Percentiles rank a stretch among this genome's conserved stretches.
phyloP scores from a whole-genome alignment of 2,113 vertebrate species.

The Gymnocephalus cernua region DNA sequence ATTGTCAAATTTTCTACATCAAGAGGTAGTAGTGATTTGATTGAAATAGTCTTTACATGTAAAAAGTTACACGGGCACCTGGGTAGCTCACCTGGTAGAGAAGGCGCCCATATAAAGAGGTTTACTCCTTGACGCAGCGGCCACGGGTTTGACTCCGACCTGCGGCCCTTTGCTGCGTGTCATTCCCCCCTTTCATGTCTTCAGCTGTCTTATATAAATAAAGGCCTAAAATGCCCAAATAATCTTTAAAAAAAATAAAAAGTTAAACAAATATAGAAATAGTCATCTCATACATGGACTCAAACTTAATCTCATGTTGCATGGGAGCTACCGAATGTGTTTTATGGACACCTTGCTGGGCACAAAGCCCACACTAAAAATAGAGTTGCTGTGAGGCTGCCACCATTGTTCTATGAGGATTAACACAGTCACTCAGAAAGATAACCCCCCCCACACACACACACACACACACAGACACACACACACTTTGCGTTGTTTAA shows the following conservation, averaged over 20 bases:
- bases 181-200: too few species aligned
- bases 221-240: too few species aligned
- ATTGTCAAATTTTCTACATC: neutral
- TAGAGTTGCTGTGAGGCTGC: neutral
- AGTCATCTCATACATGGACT: neutral
- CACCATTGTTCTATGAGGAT: slow-evolving; percentile 27
- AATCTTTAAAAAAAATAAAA: too few species aligned
- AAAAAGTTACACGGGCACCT: too few species aligned
- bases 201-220: too few species aligned
- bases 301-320: neutral
- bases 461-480: slow-evolving; percentile 14
- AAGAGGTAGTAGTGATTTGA: too few species aligned
- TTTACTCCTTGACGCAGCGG: too few species aligned
- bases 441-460: slow-evolving; percentile 19
- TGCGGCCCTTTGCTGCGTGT: too few species aligned
- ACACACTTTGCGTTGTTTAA: neutral
- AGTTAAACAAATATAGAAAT: neutral
- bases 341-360: neutral
- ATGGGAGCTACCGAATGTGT: neutral
- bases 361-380: neutral
- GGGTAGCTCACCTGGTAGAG: too few species aligned
- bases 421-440: slow-evolving; percentile 9
- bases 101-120: too few species aligned
- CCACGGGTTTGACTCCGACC: too few species aligned
- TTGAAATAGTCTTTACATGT: neutral